phyloP scores from a whole-genome alignment of 2,888 invertebrate species.

The Dichetophora obliterata region DNA sequence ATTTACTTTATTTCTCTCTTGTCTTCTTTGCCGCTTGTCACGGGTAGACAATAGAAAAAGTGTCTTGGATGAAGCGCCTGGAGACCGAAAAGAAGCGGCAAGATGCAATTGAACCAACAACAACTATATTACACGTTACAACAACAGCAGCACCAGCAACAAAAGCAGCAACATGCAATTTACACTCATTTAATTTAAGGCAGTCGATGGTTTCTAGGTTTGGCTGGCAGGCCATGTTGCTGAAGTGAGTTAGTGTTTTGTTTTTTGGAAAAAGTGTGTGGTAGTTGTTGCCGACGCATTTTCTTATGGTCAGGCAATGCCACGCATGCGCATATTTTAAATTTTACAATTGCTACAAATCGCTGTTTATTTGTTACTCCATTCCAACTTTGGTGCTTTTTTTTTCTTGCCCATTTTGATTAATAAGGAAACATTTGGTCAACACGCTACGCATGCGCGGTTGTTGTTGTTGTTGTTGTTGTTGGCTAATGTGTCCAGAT shows the following conservation, averaged over 20 bases:
- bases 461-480: no score
- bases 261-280: background rate
- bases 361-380: background rate
- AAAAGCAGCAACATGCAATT: slow-evolving; percentile 1
- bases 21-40: no score
- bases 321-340: slow-evolving; percentile 14
- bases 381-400: background rate
- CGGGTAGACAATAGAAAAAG: no score
- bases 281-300: no score
- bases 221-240: background rate
- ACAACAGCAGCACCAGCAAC: no score
- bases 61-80: no score
- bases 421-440: background rate
- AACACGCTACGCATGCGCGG: no score
- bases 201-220: background rate
- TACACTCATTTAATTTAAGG: slow-evolving; percentile 15
- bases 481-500: no score
- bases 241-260: background rate
- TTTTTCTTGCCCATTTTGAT: background rate
- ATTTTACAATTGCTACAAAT: background rate
- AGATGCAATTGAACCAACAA: no score
- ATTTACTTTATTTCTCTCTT: no score
- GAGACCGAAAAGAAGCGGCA: no score
- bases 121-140: no score
- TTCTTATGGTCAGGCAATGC: background rate